Base-by-base conservation (phyloP, 2,113 vertebrate genomes). In the Campylomormyrus numenius region DNA sequence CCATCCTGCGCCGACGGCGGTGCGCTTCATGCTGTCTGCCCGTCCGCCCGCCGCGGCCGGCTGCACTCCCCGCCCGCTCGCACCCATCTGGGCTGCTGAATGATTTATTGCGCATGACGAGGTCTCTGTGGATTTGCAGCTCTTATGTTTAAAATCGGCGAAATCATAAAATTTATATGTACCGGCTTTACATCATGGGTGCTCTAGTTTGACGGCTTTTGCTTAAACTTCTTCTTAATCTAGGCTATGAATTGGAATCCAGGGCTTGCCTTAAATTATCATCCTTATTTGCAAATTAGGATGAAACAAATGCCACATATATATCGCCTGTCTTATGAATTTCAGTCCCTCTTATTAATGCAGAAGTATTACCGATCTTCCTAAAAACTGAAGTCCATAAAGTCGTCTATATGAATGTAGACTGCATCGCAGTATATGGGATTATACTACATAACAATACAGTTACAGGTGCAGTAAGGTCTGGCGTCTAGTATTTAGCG, bases 21-120 rank as follows among this genome's bases (percentile, higher is more conserved):
- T 56, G 52, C 52, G 19, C 52, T 56, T 56, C 17, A 21, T 56
- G 52, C 19, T 15, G 49, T 15, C 50, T 52, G 13, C 50, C 13
- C 50, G 50, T 52, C 19, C 35, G 19, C 8, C 24, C 6, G 24
- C 24, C 58, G 58, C 8, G 58, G 7, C n/a, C n/a, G 62, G 9
- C 62, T 31, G 50, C 39, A 7, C 48, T 27, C 21, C 2, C 9
- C 4, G 1, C 35, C 21, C 19, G 74, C 5, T 39, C 3, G 5
- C 1, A 3, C 50, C 46, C 17, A 85, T 58, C 89, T 19, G 31
- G 6, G 39, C 19, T 84, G 42, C 49, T 88, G 85, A 88, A 90
- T 74, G 85, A 42, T 90, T 83, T 58, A 90, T 88, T 90, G 70
- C 52, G 70, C 66, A 88, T 62, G 84, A 90, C 50, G 39, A 56